Conservation (phyloP, 2,888 invertebrate species). For the Mamestra brassicae region DNA sequence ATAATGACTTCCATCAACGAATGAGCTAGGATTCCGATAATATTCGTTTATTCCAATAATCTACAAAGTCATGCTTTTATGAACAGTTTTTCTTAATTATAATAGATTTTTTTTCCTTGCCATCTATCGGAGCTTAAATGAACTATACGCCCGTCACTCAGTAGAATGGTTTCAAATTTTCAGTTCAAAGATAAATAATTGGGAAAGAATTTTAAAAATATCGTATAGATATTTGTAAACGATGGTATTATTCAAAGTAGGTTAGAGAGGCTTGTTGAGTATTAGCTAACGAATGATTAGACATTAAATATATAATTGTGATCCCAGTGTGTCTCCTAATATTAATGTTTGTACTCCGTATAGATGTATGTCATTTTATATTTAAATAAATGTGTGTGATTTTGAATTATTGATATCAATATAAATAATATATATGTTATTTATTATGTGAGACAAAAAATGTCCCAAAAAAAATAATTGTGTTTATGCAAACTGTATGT, state of each 20-base stretch:
- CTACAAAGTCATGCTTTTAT: background rate
- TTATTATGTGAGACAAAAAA: background rate
- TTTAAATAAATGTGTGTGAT: slow-evolving; percentile 47
- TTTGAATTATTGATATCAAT: slow-evolving; percentile 44
- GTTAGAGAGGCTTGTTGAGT: slow-evolving; percentile 63
- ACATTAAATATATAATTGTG: slow-evolving; percentile 72
- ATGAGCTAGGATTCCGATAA: too few species aligned
- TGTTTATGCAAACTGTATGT: slow-evolving; percentile 14
- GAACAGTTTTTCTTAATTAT: background rate
- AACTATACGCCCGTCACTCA: slow-evolving; percentile 27
- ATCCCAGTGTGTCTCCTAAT: slow-evolving; percentile 81
- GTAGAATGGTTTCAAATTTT: slow-evolving; percentile 41
- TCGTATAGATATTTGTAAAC: slow-evolving; percentile 59
- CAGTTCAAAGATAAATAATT: slow-evolving; percentile 24
- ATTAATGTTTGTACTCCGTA: slow-evolving; percentile 66
- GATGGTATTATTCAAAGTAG: slow-evolving; percentile 64
- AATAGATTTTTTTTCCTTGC: background rate
- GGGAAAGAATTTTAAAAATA: slow-evolving; percentile 56
- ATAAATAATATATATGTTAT: background rate
- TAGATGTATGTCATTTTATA: slow-evolving; percentile 58
- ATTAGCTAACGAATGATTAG: slow-evolving; percentile 66
- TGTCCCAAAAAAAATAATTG: background rate
- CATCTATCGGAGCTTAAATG: slow-evolving; percentile 10
- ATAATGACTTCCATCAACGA: background rate
- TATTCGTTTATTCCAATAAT: too few species aligned